Percentiles rank a stretch among this genome's conserved stretches.
Conservation (phyloP, 2,797 vertebrate genomes). For the Onychomys torridus region DNA sequence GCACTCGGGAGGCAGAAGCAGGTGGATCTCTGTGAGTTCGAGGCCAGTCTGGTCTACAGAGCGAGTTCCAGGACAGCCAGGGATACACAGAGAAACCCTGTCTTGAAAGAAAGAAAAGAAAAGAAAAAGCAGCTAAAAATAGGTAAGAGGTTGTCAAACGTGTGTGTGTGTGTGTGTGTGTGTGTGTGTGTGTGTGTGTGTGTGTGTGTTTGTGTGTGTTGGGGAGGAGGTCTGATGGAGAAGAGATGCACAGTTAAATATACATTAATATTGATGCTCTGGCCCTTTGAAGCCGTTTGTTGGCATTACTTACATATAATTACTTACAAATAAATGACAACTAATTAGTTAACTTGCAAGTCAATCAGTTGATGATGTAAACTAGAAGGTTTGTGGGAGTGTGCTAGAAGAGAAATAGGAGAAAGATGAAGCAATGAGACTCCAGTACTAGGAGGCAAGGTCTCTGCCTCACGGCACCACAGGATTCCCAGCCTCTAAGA, state of each 20-base stretch:
- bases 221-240: no score
- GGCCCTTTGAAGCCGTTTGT: neutral
- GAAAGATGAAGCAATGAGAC: neutral
- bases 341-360: neutral
- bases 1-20: neutral
- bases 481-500: neutral
- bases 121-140: neutral
- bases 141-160: neutral
- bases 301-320: neutral
- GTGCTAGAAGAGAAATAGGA: neutral
- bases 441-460: no score
- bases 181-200: no score
- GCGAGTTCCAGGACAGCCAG: neutral
- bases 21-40: neutral
- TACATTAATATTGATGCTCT: neutral
- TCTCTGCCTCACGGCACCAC: neutral
- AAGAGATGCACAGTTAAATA: neutral
- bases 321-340: neutral
- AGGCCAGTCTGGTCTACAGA: neutral
- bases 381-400: neutral
- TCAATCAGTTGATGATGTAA: neutral
- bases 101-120: neutral
- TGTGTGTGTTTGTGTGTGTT: fast-evolving
- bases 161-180: no score
- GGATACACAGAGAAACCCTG: neutral